Conservation (phyloP, 2,888 invertebrate species). For the Rhaphigaster nebulosa region DNA sequence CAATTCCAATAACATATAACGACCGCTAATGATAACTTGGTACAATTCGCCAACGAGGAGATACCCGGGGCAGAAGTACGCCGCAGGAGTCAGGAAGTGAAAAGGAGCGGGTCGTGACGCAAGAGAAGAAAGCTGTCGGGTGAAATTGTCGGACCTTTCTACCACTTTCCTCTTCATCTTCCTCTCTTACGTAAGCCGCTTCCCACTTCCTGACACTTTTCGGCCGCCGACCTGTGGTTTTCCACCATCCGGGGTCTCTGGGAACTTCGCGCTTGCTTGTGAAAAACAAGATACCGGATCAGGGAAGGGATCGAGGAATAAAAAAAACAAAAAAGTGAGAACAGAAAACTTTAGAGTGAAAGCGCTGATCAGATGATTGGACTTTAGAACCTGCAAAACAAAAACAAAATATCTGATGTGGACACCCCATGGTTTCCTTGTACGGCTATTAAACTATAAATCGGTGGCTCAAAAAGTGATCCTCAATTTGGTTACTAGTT, state of each 20-base stretch:
- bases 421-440: no score
- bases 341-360: neutral
- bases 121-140: constrained; percentile 29
- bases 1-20: neutral
- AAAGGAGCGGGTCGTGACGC: constrained; percentile 31
- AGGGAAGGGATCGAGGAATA: neutral
- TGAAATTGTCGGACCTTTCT: constrained; percentile 28
- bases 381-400: no score
- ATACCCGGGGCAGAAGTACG: neutral
- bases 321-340: neutral
- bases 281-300: neutral
- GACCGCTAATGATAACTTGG: neutral
- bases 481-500: no score
- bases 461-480: no score
- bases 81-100: constrained; percentile 7
- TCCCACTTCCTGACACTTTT: constrained; percentile 21
- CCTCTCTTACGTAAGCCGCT: neutral
- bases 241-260: constrained; percentile 8
- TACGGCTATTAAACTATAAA: no score
- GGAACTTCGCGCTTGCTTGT: neutral
- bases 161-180: constrained; percentile 43
- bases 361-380: neutral
- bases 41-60: neutral
- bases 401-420: no score
- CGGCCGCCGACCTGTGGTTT: neutral